phyloP scores from a whole-genome alignment of 2,113 vertebrate genomes.

The Alectura lathami region DNA sequence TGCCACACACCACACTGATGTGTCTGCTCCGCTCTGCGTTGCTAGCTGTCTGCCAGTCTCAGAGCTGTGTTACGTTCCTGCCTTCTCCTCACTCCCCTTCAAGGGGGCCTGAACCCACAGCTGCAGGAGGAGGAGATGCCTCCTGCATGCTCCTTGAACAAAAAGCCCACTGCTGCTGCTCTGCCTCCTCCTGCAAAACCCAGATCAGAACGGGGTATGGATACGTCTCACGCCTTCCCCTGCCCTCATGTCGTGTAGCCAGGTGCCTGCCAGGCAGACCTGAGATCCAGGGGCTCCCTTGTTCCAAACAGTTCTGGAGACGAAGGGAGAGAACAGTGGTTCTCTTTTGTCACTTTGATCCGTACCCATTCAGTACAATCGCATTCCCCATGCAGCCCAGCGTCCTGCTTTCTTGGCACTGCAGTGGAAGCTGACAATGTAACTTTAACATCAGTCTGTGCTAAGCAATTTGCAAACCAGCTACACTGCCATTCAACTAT shows the following conservation, averaged over 20 bases:
- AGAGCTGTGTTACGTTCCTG: not conserved
- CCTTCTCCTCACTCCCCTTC: not conserved
- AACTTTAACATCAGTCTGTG: constrained; percentile 8
- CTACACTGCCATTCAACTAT: constrained; percentile 57
- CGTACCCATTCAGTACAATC: not conserved
- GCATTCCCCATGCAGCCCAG: not conserved
- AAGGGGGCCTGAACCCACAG: not conserved
- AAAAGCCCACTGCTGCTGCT: not conserved
- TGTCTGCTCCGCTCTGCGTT: rapidly evolving
- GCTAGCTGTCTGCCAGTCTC: rapidly evolving
- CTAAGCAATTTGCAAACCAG: constrained; percentile 48
- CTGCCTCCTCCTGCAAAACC: not conserved
- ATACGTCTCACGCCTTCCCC: rapidly evolving
- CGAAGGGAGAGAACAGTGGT: not conserved
- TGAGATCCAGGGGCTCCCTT: not conserved
- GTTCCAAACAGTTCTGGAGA: not conserved
- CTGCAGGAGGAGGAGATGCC: not conserved
- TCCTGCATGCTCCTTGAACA: not conserved
- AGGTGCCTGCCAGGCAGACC: not conserved
- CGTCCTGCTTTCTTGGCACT: not conserved
- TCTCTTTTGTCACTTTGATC: not conserved
- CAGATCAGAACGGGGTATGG: rapidly evolving
- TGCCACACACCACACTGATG: rapidly evolving
- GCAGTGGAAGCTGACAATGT: constrained; percentile 3
- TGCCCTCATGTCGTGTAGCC: rapidly evolving